These are phyloP conservation scores for Microcebus lehilahytsara DNA, from an alignment of 2,113 vertebrate species.

Conservation along the genomic window DNA sequence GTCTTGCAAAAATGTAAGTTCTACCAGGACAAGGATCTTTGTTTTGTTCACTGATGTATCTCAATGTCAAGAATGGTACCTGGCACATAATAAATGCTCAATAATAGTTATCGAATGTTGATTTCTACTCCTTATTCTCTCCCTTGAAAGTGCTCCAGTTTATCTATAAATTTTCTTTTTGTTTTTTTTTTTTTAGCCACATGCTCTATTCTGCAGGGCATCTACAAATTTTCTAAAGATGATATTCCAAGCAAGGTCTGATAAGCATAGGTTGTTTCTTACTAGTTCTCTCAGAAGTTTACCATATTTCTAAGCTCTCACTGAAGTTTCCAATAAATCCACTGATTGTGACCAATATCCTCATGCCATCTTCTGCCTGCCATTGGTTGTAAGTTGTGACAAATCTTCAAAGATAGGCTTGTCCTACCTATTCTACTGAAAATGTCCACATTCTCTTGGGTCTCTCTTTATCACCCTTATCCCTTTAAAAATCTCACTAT, in stretches of 20 bases:
- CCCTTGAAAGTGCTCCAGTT: not conserved
- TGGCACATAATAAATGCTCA: not conserved
- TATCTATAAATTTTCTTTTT: not conserved
- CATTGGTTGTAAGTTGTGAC: not conserved
- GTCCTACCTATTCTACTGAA: not conserved
- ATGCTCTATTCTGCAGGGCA: too few relatives aligned
- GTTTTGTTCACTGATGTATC: not conserved
- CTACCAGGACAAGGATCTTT: not conserved
- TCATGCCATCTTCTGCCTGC: not conserved
- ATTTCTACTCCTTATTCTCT: not conserved
- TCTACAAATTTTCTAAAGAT: not conserved
- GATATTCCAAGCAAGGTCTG: not conserved
- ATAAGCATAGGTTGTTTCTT: not conserved
- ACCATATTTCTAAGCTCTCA: not conserved
- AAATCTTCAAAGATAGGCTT: not conserved
- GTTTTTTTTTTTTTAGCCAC: too few relatives aligned
- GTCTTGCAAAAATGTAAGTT: not conserved
- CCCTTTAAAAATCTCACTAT: not conserved
- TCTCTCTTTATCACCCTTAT: not conserved
- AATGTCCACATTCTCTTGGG: not conserved
- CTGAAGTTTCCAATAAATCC: not conserved
- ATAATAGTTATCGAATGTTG: not conserved
- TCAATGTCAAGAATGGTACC: not conserved
- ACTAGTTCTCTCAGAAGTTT: not conserved
- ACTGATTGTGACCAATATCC: not conserved